Conservation (phyloP, 2,113 vertebrate species). For the Prochilodus magdalenae region DNA sequence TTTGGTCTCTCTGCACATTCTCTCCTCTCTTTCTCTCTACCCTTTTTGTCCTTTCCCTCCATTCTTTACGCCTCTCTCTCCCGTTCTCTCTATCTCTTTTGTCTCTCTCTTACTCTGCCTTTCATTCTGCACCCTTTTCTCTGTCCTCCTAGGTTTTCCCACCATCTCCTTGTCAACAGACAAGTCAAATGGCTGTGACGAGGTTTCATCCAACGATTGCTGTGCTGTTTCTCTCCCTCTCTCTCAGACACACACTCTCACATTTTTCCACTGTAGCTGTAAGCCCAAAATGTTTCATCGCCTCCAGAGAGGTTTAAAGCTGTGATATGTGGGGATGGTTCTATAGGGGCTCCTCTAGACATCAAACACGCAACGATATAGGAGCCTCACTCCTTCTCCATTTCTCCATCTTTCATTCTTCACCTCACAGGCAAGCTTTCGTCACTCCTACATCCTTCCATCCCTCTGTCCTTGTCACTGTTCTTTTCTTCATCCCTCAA, state of each 20-base stretch:
- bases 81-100: neutral
- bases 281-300: constrained; percentile 61
- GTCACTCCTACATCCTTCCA: constrained; percentile 44
- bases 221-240: constrained; percentile 1
- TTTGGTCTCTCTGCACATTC: neutral
- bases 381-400: constrained; percentile 13
- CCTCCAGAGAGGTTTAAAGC: constrained; percentile 56
- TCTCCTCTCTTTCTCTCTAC: constrained; percentile 1
- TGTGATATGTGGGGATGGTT: constrained; percentile 56
- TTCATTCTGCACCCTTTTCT: neutral
- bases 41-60: neutral
- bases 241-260: constrained; percentile 29
- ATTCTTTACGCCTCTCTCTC: neutral
- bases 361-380: constrained; percentile 37
- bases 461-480: constrained; percentile 25
- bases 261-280: constrained; percentile 28
- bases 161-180: constrained; percentile 21
- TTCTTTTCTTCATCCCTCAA: constrained; percentile 8
- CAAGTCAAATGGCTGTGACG: neutral
- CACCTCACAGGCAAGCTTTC: constrained; percentile 36
- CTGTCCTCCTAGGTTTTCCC: constrained; percentile 16
- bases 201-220: neutral
- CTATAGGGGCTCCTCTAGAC: constrained; percentile 50
- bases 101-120: neutral
- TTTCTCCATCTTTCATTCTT: neutral